Base-by-base conservation (phyloP, 1,140 invertebrate species). In the Euura lappo region DNA sequence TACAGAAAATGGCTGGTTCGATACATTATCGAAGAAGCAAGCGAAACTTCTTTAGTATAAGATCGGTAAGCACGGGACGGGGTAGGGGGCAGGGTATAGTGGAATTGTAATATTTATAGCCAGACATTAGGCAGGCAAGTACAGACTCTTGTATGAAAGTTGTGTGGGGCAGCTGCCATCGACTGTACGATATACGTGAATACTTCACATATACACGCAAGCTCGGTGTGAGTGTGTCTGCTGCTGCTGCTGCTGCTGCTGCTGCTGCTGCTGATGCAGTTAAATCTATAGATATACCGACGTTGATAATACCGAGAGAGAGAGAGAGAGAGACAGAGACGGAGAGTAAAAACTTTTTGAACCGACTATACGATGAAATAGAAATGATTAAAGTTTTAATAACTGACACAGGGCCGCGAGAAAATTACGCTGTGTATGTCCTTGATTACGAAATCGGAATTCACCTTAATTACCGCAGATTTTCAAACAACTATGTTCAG, bases 381-480 rank as follows among this genome's bases (percentile, higher is more conserved):
- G 77, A 79, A 81, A 81, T 80, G 79, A 81, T 81, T 79, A 81
- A 81, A 81, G 76, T 81, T 81, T 80, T 81, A 81, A 81, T 81
- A 81, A 81, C 75, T 75, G 74, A 75, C 73, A 60, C 72, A 74
- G 71, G 70, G 69, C 72, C 46, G 65, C 76, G 65, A 44, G 65
- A 4, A 60, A 68, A 75, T 69, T 76, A 79, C 73, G 77, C 74
- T 28, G 8, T 44, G 42, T 60, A 42, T 73, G 73, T 77, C 73
- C 72, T 80, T 76, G 71, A 79, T 79, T 75, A 77, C 68, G 69
- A 45, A 66, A 71, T 71, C 72, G 68, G 68, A 77, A 78, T 77
- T 73, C 74, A 67, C 73, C 67, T 75, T 10, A 69, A 72, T 72
- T 44, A 42, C 51, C 28, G 66, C 13, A 68, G 44, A 68, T 68